Base-by-base conservation (phyloP, 1,140 invertebrate genomes). In the Drosophila parvula region DNA sequence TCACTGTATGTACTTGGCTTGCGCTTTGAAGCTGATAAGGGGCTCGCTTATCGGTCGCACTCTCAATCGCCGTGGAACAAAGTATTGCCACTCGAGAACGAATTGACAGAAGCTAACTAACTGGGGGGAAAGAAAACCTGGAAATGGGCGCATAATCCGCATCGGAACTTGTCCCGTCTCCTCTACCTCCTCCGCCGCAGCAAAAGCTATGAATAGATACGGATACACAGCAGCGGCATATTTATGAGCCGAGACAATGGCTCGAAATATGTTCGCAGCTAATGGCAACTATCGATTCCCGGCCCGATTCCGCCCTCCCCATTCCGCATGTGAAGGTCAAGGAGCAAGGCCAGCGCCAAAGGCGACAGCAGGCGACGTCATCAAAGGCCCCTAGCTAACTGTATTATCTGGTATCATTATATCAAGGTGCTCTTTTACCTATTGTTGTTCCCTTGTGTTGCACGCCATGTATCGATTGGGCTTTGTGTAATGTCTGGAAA, bases 271-370 rank as follows among this genome's bases (percentile, higher is more conserved):
- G 50, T 50, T 68, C 45, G 48, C 55, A 57, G 67, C 68, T 74
- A 77, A 88, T 74, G 71, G 64, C 76, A 89, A 89, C 77, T 88
- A 88, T 88, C 68, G 83, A 89, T 88, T 88, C 68, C 70, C 43
- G 12, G 9, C 30, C 32, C 50, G 32, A 69, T 60, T 56, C 28
- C 11, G 61, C 40, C n/a, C 27, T 9, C 11, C 14, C 34, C 32
- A 18, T 30, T 4, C 53, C 47, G 40, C 41, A 18, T 38, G 16
- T 53, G 61, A 86, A 88, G 79, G 83, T 89, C 83, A 88, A 70
- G 79, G 71, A 56, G 14, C 71, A 82, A 68, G 43, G 58, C 14
- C 59, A 58, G 5, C 28, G 14, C 12, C 41, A 61, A 61, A 40
- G 14, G 62, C 50, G 56, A 57, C 58, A 50, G 55, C 43, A n/a